Percentiles rank a stretch among this genome's conserved stretches.
Conservation (phyloP, 2,888 invertebrate genomes). For the Tortricodes alternella region DNA sequence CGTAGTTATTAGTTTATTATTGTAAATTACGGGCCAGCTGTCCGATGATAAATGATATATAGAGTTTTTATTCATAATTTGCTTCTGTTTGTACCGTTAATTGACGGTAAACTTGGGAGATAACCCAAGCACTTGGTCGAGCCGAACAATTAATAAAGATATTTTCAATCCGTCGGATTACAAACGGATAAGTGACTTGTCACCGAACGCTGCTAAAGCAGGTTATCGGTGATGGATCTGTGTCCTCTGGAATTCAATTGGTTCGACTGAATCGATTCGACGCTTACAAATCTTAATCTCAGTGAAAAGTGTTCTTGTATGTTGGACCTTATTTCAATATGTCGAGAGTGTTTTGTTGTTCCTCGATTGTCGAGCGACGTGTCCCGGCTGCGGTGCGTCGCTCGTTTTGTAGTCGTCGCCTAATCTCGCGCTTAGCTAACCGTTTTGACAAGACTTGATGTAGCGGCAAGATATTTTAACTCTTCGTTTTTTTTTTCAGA, state of each 20-base stretch:
- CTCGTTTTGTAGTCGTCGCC: slow-evolving; percentile 76
- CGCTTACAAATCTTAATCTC: slow-evolving; percentile 52
- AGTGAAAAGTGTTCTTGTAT: slow-evolving; percentile 30
- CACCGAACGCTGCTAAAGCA: slow-evolving; percentile 71
- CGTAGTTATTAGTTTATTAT: slow-evolving; percentile 63
- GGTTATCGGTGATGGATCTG: slow-evolving; percentile 79
- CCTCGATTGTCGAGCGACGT: slow-evolving; percentile 42
- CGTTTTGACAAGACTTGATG: slow-evolving; percentile 80
- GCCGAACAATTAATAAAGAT: slow-evolving; percentile 51
- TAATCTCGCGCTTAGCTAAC: slow-evolving; percentile 79
- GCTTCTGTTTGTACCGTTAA: slow-evolving; percentile 52
- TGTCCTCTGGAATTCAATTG: slow-evolving; percentile 77
- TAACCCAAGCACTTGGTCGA: slow-evolving; percentile 40
- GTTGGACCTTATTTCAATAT: slow-evolving; percentile 42
- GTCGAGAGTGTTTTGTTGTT: slow-evolving; percentile 35
- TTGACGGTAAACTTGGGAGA: slow-evolving; percentile 52
- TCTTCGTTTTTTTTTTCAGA: slow-evolving; percentile 38
- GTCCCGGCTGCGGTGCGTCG: slow-evolving; percentile 57
- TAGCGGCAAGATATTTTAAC: slow-evolving; percentile 54
- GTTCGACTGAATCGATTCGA: too few relatives aligned
- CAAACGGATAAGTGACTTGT: slow-evolving; percentile 73
- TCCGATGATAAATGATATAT: slow-evolving; percentile 56
- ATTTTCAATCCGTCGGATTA: slow-evolving; percentile 67
- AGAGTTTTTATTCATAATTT: slow-evolving; percentile 60
- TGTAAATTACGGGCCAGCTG: slow-evolving; percentile 61